These are phyloP conservation scores for Phaethon lepturus DNA, from an alignment of 2,113 vertebrate genomes.

Conservation along the genomic window DNA sequence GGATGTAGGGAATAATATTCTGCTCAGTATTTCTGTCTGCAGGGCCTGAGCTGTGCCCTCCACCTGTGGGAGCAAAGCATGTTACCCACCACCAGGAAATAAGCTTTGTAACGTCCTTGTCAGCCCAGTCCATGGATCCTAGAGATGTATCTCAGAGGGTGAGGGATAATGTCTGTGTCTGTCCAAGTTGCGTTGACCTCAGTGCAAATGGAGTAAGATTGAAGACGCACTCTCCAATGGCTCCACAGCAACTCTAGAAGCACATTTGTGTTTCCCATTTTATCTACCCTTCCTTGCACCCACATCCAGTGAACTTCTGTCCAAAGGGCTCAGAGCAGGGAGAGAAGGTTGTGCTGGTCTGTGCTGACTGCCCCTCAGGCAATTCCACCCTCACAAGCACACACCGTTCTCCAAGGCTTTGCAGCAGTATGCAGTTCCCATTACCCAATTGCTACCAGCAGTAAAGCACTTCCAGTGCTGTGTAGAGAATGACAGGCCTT, in stretches of 20 bases:
- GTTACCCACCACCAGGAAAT: not conserved
- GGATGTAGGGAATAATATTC: not conserved
- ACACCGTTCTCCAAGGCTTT: not conserved
- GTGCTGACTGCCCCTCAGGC: not conserved
- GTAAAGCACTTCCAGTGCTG: not conserved
- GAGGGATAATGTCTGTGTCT: not conserved
- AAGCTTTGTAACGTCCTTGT: not conserved
- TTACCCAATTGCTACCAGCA: not conserved
- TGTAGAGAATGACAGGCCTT: not conserved
- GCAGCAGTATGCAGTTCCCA: not conserved
- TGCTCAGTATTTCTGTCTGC: not conserved
- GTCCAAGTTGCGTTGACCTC: not conserved
- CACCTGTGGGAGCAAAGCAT: not conserved
- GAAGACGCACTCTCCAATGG: not conserved
- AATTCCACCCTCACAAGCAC: not conserved
- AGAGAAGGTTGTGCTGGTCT: not conserved
- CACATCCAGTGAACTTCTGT: not conserved
- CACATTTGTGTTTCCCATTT: not conserved
- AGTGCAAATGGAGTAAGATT: not conserved
- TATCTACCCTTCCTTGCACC: not conserved
- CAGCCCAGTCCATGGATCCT: not conserved
- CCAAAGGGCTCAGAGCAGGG: not conserved
- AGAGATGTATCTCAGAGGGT: not conserved
- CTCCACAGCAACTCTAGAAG: not conserved
- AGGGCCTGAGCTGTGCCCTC: not conserved